These are phyloP conservation scores for Emydura subglobosa DNA, from an alignment of 2,113 vertebrate genomes.

Conservation along the genomic window DNA sequence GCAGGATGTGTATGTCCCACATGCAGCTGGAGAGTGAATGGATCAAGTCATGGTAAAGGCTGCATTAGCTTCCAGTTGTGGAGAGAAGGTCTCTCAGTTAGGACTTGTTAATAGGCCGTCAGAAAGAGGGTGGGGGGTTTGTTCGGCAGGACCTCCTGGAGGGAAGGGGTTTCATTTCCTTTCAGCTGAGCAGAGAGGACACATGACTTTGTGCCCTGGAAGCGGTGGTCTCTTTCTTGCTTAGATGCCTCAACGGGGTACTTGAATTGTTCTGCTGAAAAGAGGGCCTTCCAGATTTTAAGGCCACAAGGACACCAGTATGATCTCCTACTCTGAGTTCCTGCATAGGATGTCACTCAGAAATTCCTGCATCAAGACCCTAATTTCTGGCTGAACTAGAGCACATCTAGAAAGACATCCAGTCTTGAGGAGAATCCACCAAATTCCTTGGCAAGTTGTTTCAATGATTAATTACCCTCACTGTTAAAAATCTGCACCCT, in stretches of 20 bases:
- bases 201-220: background rate
- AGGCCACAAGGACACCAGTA: background rate
- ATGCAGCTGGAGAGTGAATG: background rate
- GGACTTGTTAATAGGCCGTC: background rate
- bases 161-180: background rate
- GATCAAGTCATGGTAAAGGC: background rate
- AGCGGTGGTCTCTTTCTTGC: background rate
- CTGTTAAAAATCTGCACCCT: background rate
- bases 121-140: background rate
- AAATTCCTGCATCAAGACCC: background rate
- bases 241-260: background rate
- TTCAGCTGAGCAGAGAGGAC: fast-evolving
- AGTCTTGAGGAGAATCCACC: background rate
- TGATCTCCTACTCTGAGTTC: background rate
- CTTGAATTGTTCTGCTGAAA: background rate
- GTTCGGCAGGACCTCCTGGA: background rate
- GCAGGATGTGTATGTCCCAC: background rate
- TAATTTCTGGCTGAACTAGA: background rate
- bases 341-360: background rate
- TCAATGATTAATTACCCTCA: background rate
- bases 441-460: background rate
- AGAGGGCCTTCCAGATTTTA: background rate
- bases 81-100: background rate
- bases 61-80: background rate
- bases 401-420: background rate